Conservation (phyloP, 2,888 invertebrate genomes). For the Pandemis corylana region DNA sequence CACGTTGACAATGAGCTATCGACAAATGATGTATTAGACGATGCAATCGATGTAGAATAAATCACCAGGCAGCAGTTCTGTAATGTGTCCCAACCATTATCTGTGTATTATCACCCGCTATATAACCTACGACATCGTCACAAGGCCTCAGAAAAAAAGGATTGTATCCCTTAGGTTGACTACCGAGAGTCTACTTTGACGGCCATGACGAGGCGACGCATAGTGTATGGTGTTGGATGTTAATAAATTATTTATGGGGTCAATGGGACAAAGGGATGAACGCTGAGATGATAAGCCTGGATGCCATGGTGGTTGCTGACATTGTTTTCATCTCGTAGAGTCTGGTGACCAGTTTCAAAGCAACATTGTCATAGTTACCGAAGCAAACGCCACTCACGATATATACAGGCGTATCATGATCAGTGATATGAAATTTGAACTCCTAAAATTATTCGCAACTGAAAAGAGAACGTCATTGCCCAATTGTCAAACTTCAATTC, state of each 20-base stretch:
- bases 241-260: conserved; percentile 43
- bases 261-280: conserved; percentile 43
- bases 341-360: background rate
- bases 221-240: conserved; percentile 36
- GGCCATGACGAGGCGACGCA: background rate
- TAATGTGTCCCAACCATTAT: conserved; percentile 39
- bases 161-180: conserved; percentile 3
- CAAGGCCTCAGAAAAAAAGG: background rate
- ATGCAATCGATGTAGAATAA: conserved; percentile 43
- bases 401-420: too few relatives aligned
- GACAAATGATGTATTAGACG: conserved; percentile 43
- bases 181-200: background rate
- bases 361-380: background rate
- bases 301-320: conserved; percentile 33
- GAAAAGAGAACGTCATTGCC: background rate
- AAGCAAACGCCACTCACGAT: too few relatives aligned
- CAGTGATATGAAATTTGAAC: too few relatives aligned
- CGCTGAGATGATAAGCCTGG: conserved; percentile 33
- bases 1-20: conserved; percentile 43
- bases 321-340: background rate
- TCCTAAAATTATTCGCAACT: background rate
- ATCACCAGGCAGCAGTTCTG: conserved; percentile 39
- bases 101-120: conserved; percentile 33
- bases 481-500: too few relatives aligned
- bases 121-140: conserved; percentile 20